These are phyloP conservation scores for Alloplasta piceator DNA, from an alignment of 2,888 invertebrate genomes.

Conservation along the genomic window DNA sequence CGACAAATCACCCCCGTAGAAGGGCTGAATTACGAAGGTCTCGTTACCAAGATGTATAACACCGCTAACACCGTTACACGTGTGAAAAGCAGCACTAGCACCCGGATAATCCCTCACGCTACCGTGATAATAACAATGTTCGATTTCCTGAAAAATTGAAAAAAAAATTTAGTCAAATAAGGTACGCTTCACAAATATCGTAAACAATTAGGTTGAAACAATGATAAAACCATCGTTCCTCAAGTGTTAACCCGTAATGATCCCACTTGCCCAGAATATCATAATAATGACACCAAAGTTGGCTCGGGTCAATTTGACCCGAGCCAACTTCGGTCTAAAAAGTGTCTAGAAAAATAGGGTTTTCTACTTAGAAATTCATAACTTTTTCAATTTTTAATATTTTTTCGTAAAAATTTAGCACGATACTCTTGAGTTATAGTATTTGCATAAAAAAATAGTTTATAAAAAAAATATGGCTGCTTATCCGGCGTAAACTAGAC, in stretches of 20 bases:
- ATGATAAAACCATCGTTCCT: background rate
- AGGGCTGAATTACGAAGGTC: conserved; percentile 98
- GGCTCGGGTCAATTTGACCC: no score
- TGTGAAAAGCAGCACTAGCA: conserved; percentile 98
- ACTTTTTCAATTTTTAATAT: background rate
- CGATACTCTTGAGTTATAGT: no score
- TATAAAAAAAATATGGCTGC: no score
- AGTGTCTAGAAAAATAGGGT: no score
- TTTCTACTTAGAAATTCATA: background rate
- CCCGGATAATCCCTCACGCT: conserved; percentile 98
- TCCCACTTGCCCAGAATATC: no score
- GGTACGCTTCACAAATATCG: background rate
- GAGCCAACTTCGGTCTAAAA: no score
- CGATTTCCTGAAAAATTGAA: conserved; percentile 90
- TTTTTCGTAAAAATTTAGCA: no score
- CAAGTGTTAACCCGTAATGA: background rate
- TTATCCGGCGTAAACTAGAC: no score
- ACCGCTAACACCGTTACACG: conserved; percentile 98
- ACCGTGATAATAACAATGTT: conserved; percentile 99
- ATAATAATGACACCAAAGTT: no score
- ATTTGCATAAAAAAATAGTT: no score
- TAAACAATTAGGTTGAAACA: background rate
- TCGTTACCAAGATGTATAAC: conserved; percentile 99
- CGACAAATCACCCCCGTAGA: conserved; percentile 98
- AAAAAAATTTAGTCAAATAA: background rate